Evolutionary conservation across 1,140 invertebrate species (phyloP), one percentile per base, ranked within the genome.

Genomic region (Drosophila mojavensis): DNA sequence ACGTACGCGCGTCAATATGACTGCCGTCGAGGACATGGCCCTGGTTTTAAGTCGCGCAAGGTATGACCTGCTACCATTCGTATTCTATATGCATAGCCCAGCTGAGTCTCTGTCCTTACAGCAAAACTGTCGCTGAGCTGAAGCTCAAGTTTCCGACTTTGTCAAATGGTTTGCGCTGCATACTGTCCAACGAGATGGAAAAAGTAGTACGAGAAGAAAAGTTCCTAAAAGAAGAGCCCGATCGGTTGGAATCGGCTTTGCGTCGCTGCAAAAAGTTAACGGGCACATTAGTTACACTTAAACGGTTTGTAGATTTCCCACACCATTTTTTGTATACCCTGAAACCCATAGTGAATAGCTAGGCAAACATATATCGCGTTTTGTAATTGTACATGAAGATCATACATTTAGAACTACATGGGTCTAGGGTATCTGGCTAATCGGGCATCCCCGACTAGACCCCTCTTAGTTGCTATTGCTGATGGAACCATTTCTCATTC

Each of bases 21-120:
- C 96, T 0, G 98, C 99, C 91, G 98, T 99, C 2, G 98, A 99
- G 92, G 97, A 97, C 80, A 98, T 99, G 95, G 98, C 98, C 15
- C 94, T 99, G 74, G 95, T 98, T 63, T 93, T 99, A 15, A 97
- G 96, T 92, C 95, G 96, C 93, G 96, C 96, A 64, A 97, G 95
- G 95, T 96, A 78, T 48, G 59, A 11, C 50, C 11, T 55, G 15
- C 30, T 11, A 13, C 1, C 15, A 11, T 6, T 13, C 11, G 6
- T 11, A 4, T 13, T 11, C 6, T 26, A 11, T 4, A 24, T 7
- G 17, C 17, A 48, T 13, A 17, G 13, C 5, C 2, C 30, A 0
- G n/a, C 10, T 10, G 20, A 9, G 20, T 43, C 39, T 30, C 6
- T 17, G 15, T 53, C 5, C 15, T 82, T 93, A 84, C 83, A 97